A percentile compares a stretch with the other conserved stretches of the same genome.
Evolutionary conservation across 1,140 invertebrate species (phyloP).

Genomic region (Neuroterus valhalla): DNA sequence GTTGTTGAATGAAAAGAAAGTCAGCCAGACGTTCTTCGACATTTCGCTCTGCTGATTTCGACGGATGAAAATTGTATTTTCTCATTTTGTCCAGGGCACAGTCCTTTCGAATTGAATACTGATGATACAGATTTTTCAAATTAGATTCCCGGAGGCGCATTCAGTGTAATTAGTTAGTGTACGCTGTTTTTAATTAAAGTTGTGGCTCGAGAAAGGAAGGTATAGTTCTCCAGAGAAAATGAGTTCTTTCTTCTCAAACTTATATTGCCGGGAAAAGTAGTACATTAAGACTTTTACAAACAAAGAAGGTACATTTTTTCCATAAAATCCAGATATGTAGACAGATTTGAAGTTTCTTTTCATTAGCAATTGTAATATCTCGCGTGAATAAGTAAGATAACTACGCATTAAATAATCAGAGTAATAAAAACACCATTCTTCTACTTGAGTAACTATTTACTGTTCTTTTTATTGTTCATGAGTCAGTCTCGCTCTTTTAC

Average conservation of each 20-base stretch:
- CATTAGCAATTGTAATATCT: no score
- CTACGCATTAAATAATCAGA: no score
- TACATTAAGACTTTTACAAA: neutral
- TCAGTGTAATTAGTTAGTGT: slow-evolving; percentile 13
- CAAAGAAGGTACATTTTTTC: no score
- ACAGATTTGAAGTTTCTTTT: no score
- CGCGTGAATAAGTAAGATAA: no score
- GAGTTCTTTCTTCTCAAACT: neutral
- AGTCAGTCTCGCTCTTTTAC: no score
- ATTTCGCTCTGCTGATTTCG: slow-evolving; percentile 22
- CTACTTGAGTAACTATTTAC: no score
- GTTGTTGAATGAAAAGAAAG: slow-evolving; percentile 27
- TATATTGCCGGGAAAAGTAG: neutral
- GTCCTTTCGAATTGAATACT: slow-evolving; percentile 22
- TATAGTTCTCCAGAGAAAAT: slow-evolving; percentile 12
- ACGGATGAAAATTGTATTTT: slow-evolving; percentile 25
- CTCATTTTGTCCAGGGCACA: slow-evolving; percentile 6
- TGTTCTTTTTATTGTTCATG: no score
- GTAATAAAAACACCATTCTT: no score
- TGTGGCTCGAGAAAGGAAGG: slow-evolving; percentile 1
- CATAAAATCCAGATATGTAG: no score
- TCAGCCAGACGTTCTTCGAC: slow-evolving; percentile 24
- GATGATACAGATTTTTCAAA: slow-evolving; percentile 5
- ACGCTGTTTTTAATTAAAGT: slow-evolving; percentile 18
- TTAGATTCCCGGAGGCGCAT: slow-evolving; percentile 6